Evolutionary conservation across 2,113 vertebrate species (phyloP), one percentile per base, ranked within the genome.

Genomic region (Lasiurus cinereus): DNA sequence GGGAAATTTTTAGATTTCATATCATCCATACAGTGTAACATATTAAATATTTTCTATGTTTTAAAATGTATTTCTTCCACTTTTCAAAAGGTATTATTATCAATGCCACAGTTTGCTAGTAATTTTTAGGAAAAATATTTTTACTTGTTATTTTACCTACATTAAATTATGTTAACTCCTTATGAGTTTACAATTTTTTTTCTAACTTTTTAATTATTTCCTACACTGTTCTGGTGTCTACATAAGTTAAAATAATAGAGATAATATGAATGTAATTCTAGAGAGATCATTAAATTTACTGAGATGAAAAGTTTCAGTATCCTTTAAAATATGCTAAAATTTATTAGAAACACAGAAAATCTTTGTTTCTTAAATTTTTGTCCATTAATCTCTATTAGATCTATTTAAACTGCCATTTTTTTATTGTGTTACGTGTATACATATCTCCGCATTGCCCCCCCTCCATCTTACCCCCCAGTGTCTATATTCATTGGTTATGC

Each of bases 241-340:
- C 31, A 12, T 62, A 62, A 62, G 59, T 59, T 50, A 59, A 74
- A 87, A 29, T 6, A 79, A 6, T 2, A 46, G 12, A 22, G n/a
- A 50, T 74, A 46, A 33, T 94, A 48, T 80, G 31, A 91, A 84
- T 69, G 16, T 27, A 27, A 84, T 79, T 88, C 27, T 74, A 66
- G 21, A 48, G 8, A 33, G 12, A 24, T 72, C 14, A 87, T 83
- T 77, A 93, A 48, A 66, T 70, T 88, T 90, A 50, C 31, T 78
- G 21, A 66, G 52, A 66, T 3, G 54, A 36, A 93, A 83, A 59
- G 9, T 73, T 73, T 90, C 27, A 87, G 13, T 76, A 36, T 64
- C 6, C 8, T 36, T 33, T 76, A 43, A 87, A 83, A 13, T 39
- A 87, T 64, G 43, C 8, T 72, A 73, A 78, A 91, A 82, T 29